Conservation (phyloP, 2,888 invertebrate species). For the Chymomyza procnemis region DNA sequence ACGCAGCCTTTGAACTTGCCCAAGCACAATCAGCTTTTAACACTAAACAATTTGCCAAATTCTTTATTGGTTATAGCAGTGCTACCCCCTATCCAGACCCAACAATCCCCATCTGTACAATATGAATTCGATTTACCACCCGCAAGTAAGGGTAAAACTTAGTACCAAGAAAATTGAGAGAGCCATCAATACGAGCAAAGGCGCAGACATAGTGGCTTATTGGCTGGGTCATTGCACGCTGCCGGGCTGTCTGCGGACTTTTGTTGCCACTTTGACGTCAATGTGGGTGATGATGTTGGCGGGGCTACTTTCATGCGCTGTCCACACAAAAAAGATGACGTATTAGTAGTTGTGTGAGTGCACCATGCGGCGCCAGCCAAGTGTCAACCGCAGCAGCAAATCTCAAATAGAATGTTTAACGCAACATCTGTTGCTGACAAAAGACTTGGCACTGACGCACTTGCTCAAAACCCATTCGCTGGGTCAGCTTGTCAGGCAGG, state of each 20-base stretch:
- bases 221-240: background rate
- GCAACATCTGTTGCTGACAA: background rate
- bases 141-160: background rate
- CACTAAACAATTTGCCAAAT: background rate
- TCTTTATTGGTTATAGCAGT: background rate
- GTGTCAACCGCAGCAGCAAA: background rate
- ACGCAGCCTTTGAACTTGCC: background rate
- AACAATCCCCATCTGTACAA: background rate
- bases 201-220: background rate
- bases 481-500: background rate
- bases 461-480: background rate
- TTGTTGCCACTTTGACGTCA: background rate
- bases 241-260: background rate
- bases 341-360: background rate
- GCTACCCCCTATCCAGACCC: too few species aligned
- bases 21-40: background rate
- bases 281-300: background rate
- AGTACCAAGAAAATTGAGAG: background rate
- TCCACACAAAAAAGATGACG: background rate
- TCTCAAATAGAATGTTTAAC: background rate
- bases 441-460: background rate
- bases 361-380: background rate
- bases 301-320: background rate
- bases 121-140: too few species aligned
- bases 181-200: background rate